These are phyloP conservation scores for Dasysyrphus albostriatus DNA, from an alignment of 2,888 invertebrate species.

Conservation along the genomic window DNA sequence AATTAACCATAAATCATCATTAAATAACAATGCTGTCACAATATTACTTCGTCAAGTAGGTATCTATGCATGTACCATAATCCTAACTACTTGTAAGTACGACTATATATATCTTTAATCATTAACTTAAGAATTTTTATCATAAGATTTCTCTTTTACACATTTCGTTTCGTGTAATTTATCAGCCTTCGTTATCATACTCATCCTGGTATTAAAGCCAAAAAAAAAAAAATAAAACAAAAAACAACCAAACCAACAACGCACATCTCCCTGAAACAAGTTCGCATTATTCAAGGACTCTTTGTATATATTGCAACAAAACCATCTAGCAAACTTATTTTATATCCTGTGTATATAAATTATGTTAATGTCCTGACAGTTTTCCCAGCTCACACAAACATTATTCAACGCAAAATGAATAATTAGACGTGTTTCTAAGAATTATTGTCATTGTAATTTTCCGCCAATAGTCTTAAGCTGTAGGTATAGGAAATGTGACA, in stretches of 20 bases:
- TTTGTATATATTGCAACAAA: neutral
- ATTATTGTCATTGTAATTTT: slow-evolving; percentile 48
- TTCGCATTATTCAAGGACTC: slow-evolving; percentile 17
- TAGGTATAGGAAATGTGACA: slow-evolving; percentile 6
- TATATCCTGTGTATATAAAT: slow-evolving; percentile 35
- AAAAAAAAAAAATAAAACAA: neutral
- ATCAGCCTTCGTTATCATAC: slow-evolving; percentile 1
- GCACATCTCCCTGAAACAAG: neutral
- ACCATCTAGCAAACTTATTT: slow-evolving; percentile 19
- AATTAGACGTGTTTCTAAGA: slow-evolving; percentile 34
- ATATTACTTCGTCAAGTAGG: neutral
- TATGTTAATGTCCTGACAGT: slow-evolving; percentile 46
- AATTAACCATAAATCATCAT: slow-evolving; percentile 22
- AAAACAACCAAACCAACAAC: too few species aligned
- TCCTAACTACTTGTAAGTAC: neutral
- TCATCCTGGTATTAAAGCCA: slow-evolving; percentile 3
- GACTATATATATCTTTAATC: neutral
- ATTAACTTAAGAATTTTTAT: slow-evolving; percentile 22
- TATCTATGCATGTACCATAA: too few species aligned
- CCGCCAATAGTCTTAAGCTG: slow-evolving; percentile 33
- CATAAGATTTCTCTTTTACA: neutral
- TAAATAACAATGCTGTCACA: slow-evolving; percentile 16
- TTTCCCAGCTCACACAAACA: slow-evolving; percentile 21
- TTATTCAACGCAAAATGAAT: slow-evolving; percentile 46
- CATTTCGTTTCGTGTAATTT: slow-evolving; percentile 8